These are phyloP conservation scores for Lepidurus packardi DNA, from an alignment of 1,140 invertebrate species.

Conservation along the genomic window DNA sequence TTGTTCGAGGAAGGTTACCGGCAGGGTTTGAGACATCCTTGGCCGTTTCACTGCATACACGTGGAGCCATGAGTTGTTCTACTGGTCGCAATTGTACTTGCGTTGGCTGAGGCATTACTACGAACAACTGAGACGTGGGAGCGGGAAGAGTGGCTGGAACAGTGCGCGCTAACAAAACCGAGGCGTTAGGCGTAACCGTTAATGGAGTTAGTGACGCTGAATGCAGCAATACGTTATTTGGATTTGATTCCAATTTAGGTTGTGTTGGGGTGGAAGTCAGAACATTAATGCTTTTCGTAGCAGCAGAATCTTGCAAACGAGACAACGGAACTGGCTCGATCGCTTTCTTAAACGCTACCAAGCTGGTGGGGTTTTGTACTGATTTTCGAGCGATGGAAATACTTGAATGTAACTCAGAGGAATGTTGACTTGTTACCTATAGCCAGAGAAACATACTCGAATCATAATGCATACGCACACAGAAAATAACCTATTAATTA, in stretches of 20 bases:
- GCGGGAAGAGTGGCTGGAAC: background rate
- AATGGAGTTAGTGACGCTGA: background rate
- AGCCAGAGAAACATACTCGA: too few species aligned
- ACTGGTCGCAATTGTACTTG: conserved; percentile 1
- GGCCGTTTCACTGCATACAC: background rate
- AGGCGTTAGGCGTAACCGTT: background rate
- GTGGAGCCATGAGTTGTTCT: background rate
- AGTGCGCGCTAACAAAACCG: background rate
- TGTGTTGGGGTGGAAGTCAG: background rate
- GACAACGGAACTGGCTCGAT: background rate
- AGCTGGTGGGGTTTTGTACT: too few species aligned
- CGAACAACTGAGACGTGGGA: background rate
- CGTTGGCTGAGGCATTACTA: background rate
- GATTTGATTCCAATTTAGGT: background rate
- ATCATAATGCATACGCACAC: too few species aligned
- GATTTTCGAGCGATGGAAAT: too few species aligned
- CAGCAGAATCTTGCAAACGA: background rate
- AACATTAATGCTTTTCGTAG: background rate
- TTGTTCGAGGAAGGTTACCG: background rate
- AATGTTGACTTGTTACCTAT: too few species aligned
- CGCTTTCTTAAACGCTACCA: too few species aligned
- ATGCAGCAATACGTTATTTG: background rate
- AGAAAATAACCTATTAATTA: background rate
- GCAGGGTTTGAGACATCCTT: background rate
- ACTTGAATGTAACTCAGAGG: too few species aligned